Evolutionary conservation across 1,140 invertebrate genomes (phyloP), one percentile per base, ranked within the genome.

Genomic region (Pseudachorutes palmiensis): DNA sequence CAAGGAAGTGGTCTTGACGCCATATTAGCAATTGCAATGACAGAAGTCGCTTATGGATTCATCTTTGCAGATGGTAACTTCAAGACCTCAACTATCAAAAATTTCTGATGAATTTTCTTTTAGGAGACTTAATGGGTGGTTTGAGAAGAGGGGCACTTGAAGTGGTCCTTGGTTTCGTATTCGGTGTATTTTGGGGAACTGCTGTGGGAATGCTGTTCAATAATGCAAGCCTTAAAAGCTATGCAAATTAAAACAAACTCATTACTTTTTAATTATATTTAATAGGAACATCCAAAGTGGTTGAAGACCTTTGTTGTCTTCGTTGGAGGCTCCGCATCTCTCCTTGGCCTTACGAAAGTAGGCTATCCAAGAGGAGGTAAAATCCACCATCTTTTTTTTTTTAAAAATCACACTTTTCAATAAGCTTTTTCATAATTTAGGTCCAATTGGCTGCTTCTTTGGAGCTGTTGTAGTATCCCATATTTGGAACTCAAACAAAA

Each of bases 1-100:
- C 64, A 36, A 12, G 72, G 55, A 41, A 66, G 69, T 63, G 72
- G 72, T 16, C 67, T 73, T 19, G 72, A 73, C 48, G 72, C 72
- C 32, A 64, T 69, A 45, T 48, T 73, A 26, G 72, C 66, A 2
- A 73, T 73, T 62, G 55, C 41, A 29, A 55, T 73, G 61, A 60
- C 69, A 9, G 64, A 70, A 55, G 33, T 66, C 2, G 62, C 64
- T 16, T 36, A 69, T 16, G 72, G 72, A 29, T 70, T 73, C 51
- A 63, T 67, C 5, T 73, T 64, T 48, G 45, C 51, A 5, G 32
- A 70, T 30, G 69, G 72, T 73, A 61, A 49, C 3, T 60, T 5
- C 31, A 28, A 14, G 29, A 58, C 16, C n/a, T 29, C 30, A 19
- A 55, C 26, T 45, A 61, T 14, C 24, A 14, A n/a, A 24, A 14